phyloP scores from a whole-genome alignment of 2,113 vertebrate genomes.

The Boulengerochromis microlepis region DNA sequence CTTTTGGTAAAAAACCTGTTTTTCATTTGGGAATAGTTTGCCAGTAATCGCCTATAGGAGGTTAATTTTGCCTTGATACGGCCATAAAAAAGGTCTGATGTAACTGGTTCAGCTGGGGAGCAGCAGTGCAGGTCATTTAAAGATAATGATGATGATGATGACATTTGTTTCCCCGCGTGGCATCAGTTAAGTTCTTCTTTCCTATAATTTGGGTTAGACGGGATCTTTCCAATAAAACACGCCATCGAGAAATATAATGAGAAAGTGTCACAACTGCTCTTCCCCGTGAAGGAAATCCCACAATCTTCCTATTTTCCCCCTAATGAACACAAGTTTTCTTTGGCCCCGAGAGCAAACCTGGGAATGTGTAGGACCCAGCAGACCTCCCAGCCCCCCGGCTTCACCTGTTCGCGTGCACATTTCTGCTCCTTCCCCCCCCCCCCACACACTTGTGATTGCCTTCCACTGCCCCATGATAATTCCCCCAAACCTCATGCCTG shows the following conservation, averaged over 20 bases:
- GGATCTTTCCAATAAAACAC: not conserved
- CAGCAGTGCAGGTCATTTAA: not conserved
- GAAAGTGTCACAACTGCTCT: not conserved
- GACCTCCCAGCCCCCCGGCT: slow-evolving; percentile 45
- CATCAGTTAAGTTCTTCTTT: not conserved
- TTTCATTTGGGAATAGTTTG: not conserved
- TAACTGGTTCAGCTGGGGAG: not conserved
- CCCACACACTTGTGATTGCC: slow-evolving; percentile 43
- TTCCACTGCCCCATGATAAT: slow-evolving; percentile 27
- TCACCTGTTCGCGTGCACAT: slow-evolving; percentile 70
- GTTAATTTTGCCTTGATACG: not conserved
- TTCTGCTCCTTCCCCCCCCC: slow-evolving; percentile 3
- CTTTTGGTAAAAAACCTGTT: not conserved
- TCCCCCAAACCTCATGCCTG: slow-evolving; percentile 9
- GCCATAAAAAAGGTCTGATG: not conserved
- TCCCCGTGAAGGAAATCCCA: not conserved
- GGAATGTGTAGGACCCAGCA: slow-evolving; percentile 71
- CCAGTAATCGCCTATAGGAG: not conserved
- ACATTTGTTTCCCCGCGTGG: not conserved
- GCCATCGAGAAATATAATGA: not conserved
- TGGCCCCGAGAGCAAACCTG: slow-evolving; percentile 45
- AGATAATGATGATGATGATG: not conserved
- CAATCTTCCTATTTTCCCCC: not conserved
- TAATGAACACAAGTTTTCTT: not conserved
- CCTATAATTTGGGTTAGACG: not conserved